These are phyloP conservation scores for Ceyx margarethae DNA, from an alignment of 2,113 vertebrate genomes.

Conservation along the genomic window DNA sequence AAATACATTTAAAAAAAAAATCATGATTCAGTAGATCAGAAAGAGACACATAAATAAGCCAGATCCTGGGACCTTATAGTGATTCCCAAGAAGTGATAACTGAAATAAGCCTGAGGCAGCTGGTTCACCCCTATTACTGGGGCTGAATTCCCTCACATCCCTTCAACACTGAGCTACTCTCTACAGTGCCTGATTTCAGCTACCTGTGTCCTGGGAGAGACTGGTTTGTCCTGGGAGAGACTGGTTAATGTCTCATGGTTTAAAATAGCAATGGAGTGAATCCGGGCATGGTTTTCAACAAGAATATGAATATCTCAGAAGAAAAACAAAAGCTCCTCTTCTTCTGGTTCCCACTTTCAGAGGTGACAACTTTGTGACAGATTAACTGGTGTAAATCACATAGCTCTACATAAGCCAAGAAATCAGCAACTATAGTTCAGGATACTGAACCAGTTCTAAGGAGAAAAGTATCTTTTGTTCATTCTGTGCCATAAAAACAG, in stretches of 20 bases:
- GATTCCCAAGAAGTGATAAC: background rate
- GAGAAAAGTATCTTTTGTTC: constrained; percentile 2
- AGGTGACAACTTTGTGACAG: background rate
- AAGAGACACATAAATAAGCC: background rate
- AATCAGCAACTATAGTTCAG: background rate
- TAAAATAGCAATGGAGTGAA: background rate
- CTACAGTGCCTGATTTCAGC: background rate
- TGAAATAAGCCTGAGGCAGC: background rate
- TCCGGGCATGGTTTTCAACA: background rate
- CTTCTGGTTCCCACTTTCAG: background rate
- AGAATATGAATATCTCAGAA: background rate
- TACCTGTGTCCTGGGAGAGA: background rate
- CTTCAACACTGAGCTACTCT: fast-evolving
- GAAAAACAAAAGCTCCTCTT: constrained; percentile 5
- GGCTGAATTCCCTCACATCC: background rate
- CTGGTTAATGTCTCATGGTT: background rate
- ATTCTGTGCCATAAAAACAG: background rate
- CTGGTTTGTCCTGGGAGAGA: background rate
- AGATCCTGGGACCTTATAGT: background rate
- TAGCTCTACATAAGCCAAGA: background rate
- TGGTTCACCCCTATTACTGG: background rate
- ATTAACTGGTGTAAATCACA: background rate
- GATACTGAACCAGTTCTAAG: background rate
- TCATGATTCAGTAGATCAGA: background rate
- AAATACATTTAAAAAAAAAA: too few species aligned